Conservation (phyloP, 92 coral and sea anemone genomes). For the Epizoanthus stellaris region DNA sequence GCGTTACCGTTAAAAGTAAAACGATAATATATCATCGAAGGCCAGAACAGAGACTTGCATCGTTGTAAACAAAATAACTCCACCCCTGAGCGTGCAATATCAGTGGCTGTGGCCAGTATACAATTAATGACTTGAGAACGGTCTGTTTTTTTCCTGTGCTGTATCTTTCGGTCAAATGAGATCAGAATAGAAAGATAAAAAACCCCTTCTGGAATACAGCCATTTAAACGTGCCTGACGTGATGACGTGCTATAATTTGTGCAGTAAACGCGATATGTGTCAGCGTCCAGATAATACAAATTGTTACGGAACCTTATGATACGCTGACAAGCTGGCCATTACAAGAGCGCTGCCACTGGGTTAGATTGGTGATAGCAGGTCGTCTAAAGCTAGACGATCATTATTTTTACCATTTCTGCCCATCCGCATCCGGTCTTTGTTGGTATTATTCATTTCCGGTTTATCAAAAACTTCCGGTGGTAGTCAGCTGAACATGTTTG, state of each 20-base stretch:
- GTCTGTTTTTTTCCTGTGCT: background rate
- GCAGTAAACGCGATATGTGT: no score
- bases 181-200: background rate
- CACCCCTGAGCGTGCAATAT: conserved; percentile 39
- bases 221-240: background rate
- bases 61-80: conserved; percentile 21
- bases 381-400: conserved; percentile 1
- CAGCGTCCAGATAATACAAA: background rate
- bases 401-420: conserved; percentile 4
- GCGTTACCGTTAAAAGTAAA: no score
- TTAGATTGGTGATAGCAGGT: background rate
- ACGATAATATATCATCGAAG: no score
- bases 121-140: background rate
- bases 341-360: background rate
- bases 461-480: conserved; percentile 6
- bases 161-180: background rate
- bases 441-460: conserved; percentile 26
- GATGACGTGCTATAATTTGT: background rate
- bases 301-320: background rate
- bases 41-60: background rate
- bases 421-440: background rate
- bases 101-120: conserved; percentile 16
- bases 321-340: background rate
- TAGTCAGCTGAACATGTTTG: conserved; percentile 31
- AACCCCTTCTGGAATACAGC: background rate